A percentile compares a stretch with the other conserved stretches of the same genome.
Conservation (phyloP, 2,113 vertebrate genomes). For the Aramus guarauna region DNA sequence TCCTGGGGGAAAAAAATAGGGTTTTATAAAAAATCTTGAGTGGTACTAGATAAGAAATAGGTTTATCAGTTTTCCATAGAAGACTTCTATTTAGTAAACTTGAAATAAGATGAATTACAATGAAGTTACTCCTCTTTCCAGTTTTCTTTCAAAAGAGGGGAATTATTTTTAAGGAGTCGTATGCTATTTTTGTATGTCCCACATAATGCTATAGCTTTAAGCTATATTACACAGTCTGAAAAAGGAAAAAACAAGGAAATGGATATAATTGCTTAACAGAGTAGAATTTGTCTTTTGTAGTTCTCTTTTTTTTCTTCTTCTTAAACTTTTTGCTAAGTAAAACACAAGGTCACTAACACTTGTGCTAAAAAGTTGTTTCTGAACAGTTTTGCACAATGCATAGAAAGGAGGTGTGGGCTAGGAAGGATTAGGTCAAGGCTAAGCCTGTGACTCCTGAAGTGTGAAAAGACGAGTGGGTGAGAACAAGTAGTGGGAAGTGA, state of each 20-base stretch:
- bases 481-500: neutral
- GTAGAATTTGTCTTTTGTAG: neutral
- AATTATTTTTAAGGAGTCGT: neutral
- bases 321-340: neutral
- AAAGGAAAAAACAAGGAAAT: neutral
- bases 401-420: neutral
- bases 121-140: neutral
- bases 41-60: neutral
- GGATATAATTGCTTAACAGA: neutral
- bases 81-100: constrained; percentile 14
- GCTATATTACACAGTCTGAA: neutral
- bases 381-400: neutral
- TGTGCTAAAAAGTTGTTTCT: neutral
- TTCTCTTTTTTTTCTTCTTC: neutral
- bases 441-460: neutral
- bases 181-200: neutral
- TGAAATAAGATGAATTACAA: neutral
- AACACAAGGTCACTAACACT: neutral
- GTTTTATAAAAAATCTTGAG: neutral
- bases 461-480: neutral
- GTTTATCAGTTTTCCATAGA: constrained; percentile 25
- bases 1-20: neutral
- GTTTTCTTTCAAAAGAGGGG: neutral
- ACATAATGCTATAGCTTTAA: neutral
- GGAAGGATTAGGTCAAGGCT: neutral